These are phyloP conservation scores for Disparrhopalites patrizii DNA, from an alignment of 2,888 invertebrate genomes.

Conservation along the genomic window DNA sequence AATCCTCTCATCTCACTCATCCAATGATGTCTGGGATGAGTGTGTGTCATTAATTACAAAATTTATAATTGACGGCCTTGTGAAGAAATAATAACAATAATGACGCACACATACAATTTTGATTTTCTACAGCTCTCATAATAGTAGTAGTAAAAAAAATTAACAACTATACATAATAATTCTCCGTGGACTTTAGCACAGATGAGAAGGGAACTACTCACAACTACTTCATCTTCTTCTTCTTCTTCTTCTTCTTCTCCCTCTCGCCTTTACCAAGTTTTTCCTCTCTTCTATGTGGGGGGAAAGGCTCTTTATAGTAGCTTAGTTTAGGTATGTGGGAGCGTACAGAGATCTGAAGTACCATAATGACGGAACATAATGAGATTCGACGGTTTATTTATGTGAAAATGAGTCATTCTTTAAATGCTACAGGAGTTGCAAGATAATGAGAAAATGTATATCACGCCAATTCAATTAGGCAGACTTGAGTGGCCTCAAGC, in stretches of 20 bases:
- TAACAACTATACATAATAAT: too few relatives aligned
- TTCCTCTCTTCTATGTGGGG: neutral
- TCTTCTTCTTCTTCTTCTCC: neutral
- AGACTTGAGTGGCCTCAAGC: slow-evolving; percentile 35
- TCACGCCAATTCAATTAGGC: slow-evolving; percentile 39
- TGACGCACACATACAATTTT: slow-evolving; percentile 31
- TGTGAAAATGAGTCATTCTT: slow-evolving; percentile 34
- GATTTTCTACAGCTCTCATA: slow-evolving; percentile 16
- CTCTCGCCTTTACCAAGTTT: neutral
- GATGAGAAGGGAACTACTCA: too few relatives aligned
- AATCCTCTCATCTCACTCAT: neutral
- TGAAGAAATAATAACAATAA: slow-evolving; percentile 22
- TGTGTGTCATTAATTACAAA: slow-evolving; percentile 29
- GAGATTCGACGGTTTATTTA: slow-evolving; percentile 31
- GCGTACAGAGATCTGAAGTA: too few relatives aligned
- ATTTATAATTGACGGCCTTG: slow-evolving; percentile 22
- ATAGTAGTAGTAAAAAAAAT: too few relatives aligned
- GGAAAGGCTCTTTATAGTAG: too few relatives aligned
- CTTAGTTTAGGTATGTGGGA: too few relatives aligned
- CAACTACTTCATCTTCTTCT: slow-evolving; percentile 29
- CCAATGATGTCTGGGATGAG: neutral
- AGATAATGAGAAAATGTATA: slow-evolving; percentile 41
- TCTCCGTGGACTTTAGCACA: too few relatives aligned
- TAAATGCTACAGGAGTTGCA: slow-evolving; percentile 24
- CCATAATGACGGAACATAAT: slow-evolving; percentile 29